Evolutionary conservation across 2,113 vertebrate species (phyloP).

Genomic region (Glaucidium brasilianum): DNA sequence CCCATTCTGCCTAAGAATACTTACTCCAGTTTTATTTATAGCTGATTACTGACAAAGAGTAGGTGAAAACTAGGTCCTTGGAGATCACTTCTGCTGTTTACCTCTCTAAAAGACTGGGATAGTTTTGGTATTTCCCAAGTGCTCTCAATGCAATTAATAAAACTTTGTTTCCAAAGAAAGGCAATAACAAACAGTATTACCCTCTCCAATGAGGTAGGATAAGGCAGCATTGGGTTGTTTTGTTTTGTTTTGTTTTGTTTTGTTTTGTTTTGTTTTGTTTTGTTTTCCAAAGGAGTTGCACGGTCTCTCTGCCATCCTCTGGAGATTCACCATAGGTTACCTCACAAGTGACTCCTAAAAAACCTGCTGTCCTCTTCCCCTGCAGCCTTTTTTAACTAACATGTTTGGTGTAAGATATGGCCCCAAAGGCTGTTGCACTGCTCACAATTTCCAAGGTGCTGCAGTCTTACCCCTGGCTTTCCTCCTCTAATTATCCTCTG

Average conservation of each 20-base stretch:
- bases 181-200: neutral
- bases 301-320: neutral
- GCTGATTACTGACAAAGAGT: neutral
- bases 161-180: neutral
- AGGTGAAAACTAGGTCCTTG: neutral
- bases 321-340: neutral
- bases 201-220: neutral
- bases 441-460: neutral
- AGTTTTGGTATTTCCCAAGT: neutral
- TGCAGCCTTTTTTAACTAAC: neutral
- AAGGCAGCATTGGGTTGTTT: fast-evolving
- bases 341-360: neutral
- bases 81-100: neutral
- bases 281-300: neutral
- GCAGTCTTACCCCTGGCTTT: neutral
- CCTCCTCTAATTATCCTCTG: neutral
- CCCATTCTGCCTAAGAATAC: neutral
- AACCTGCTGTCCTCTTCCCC: neutral
- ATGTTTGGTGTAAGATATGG: neutral
- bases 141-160: neutral
- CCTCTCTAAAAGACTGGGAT: neutral
- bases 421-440: neutral
- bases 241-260: neutral
- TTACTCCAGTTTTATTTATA: neutral
- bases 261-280: neutral